Percentiles rank a stretch among this genome's conserved stretches.
These are phyloP conservation scores for Datnioides undecimradiatus DNA, from an alignment of 2,113 vertebrate genomes.

Conservation along the genomic window DNA sequence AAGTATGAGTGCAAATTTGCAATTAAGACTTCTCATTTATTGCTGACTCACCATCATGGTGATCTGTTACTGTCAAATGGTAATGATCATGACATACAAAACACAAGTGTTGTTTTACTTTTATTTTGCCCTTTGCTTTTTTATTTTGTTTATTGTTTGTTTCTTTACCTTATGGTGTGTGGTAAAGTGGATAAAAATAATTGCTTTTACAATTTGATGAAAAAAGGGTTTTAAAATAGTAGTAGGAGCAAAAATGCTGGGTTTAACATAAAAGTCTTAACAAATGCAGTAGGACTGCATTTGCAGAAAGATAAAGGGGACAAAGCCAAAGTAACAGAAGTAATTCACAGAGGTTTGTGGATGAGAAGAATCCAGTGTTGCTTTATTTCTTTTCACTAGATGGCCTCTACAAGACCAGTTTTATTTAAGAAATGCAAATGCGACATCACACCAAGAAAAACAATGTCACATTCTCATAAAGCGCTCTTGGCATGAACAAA, in stretches of 20 bases:
- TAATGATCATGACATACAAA: neutral
- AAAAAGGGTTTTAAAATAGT: neutral
- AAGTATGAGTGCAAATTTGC: neutral
- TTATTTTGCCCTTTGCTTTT: too few species aligned
- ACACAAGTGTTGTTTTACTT: too few species aligned
- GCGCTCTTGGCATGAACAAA: conserved; percentile 82
- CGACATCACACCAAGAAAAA: conserved; percentile 79
- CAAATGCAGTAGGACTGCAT: conserved; percentile 8
- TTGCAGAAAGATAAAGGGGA: conserved; percentile 23
- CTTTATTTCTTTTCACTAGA: conserved; percentile 81
- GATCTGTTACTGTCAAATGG: neutral
- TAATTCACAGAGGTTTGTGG: conserved; percentile 69
- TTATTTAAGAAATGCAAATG: conserved; percentile 82
- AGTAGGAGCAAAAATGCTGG: neutral
- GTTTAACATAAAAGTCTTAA: conserved; percentile 18
- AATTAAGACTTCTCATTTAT: neutral
- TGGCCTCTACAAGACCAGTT: conserved; percentile 77
- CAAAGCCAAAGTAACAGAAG: conserved; percentile 45
- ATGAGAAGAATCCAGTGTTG: conserved; percentile 83
- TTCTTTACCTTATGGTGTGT: too few species aligned
- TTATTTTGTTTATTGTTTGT: too few species aligned
- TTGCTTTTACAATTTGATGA: neutral
- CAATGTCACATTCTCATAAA: conserved; percentile 83
- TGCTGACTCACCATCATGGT: neutral
- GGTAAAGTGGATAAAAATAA: too few species aligned